Base-by-base conservation (phyloP, 2,888 invertebrate genomes). In the Atherix ibis region DNA sequence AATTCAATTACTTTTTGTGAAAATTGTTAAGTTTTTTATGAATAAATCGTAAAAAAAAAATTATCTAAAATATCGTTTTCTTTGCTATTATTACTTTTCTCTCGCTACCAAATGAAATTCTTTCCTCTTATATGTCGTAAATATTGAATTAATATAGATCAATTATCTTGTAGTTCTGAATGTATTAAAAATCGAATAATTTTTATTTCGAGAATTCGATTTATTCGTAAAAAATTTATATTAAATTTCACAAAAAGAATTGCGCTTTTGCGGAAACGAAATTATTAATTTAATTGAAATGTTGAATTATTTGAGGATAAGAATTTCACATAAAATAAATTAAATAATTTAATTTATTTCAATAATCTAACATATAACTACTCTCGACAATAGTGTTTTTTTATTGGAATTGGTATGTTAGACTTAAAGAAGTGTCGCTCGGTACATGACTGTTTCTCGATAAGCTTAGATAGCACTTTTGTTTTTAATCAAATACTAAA, bases 221-320 rank as follows among this genome's bases (percentile, higher is more conserved):
- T 38, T 38, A 38, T 38, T 38, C 38, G 32, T 38, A 38, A 38
- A 38, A 38, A 15, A 14, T 25, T 25, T 27, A 26, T 31, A 26
- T 31, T 5, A 35, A 30, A 25, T 25, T 30, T 35, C 30, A 29
- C 18, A 25, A 31, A 13, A 10, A 35, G 13, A n/a, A 30, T 13
- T 5, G 25, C 35, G n/a, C n/a, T n/a, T n/a, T n/a, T n/a, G n/a
- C n/a, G n/a, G n/a, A n/a, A n/a, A n/a, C n/a, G n/a, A n/a, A n/a
- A n/a, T n/a, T n/a, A n/a, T n/a, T n/a, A n/a, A n/a, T n/a, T n/a
- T n/a, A n/a, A n/a, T n/a, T n/a, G n/a, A n/a, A n/a, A n/a, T n/a
- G n/a, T n/a, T n/a, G n/a, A n/a, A 29, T 30, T 25, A 30, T 32
- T 33, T 37, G 33, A 37, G 29, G 37, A 34, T 30, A 17, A 17